Base-by-base conservation (phyloP, 2,888 invertebrate species). In the Pedicia rivosa region DNA sequence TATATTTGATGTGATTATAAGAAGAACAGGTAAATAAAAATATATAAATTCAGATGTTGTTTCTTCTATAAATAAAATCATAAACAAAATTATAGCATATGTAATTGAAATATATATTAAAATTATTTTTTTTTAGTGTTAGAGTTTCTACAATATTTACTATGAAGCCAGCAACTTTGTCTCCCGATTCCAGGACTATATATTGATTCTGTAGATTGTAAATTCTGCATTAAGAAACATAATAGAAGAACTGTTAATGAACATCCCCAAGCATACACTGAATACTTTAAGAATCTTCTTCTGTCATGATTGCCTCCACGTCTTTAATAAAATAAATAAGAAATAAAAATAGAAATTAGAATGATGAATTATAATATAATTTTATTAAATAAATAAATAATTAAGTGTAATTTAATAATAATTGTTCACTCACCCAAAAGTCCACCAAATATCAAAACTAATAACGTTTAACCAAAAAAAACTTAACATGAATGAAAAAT, bases 381-480 rank as follows among this genome's bases (percentile, higher is more conserved):
- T n/a, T n/a, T n/a, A n/a, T n/a, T n/a, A n/a, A n/a, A n/a, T 6
- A 20, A 6, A 6, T 6, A 6, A 6, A 5, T 20, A 5, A 20
- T 6, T 13, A n/a, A 12, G 20, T 22, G 5, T 20, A 13, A 19
- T 12, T 12, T 13, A 5, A 8, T 32, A 20, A 7, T 4, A 8
- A 7, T 20, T 5, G 13, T 20, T 33, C 6, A 17, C 13, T n/a
- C 26, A 35, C 35, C 25, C 25, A 35, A 35, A 16, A 2, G 35
- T 35, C 65, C 80, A 76, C 77, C 81, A 86, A 50, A 86, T 75
- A 54, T 87, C 86, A 54, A 83, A 77, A 56, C 84, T 84, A 70
- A 86, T 86, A 16, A 84, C 76, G 52, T 81, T 84, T 50, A 86
- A 66, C 86, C 86, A 87, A 55, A 82, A 79, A 64, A 86, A 86